Percentiles rank a stretch among this genome's conserved stretches.
These are phyloP conservation scores for Heptranchias perlo DNA, from an alignment of 2,113 vertebrate species.

Conservation along the genomic window DNA sequence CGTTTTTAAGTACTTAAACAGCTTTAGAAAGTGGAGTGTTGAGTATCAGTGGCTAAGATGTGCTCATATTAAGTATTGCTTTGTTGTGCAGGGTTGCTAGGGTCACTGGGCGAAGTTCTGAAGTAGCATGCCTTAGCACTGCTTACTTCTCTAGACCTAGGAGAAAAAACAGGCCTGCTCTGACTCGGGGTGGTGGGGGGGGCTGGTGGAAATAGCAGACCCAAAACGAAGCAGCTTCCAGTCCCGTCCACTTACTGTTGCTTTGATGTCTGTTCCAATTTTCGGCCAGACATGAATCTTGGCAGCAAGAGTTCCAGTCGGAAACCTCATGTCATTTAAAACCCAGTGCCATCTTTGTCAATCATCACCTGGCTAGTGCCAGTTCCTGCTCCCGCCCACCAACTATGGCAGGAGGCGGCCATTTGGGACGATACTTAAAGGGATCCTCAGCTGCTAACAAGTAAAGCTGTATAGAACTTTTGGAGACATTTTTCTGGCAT, in stretches of 20 bases:
- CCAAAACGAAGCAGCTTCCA: too few species aligned
- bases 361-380: neutral
- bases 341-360: neutral
- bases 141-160: neutral
- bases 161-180: neutral
- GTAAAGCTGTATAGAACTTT: neutral
- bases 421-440: neutral
- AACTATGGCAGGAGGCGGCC: neutral
- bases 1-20: neutral
- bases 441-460: neutral
- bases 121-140: too few species aligned
- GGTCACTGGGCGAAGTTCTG: too few species aligned
- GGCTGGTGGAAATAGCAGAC: too few species aligned
- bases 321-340: neutral
- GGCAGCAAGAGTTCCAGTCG: neutral
- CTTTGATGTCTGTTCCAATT: neutral
- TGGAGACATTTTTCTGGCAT: neutral
- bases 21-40: neutral
- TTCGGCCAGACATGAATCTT: neutral
- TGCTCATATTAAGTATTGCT: too few species aligned
- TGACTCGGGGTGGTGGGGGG: neutral
- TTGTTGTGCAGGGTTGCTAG: too few species aligned
- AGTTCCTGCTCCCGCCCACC: neutral
- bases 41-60: too few species aligned
- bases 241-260: neutral